Base-by-base conservation (phyloP, 2,113 vertebrate species). In the Cyanoderma ruficeps region DNA sequence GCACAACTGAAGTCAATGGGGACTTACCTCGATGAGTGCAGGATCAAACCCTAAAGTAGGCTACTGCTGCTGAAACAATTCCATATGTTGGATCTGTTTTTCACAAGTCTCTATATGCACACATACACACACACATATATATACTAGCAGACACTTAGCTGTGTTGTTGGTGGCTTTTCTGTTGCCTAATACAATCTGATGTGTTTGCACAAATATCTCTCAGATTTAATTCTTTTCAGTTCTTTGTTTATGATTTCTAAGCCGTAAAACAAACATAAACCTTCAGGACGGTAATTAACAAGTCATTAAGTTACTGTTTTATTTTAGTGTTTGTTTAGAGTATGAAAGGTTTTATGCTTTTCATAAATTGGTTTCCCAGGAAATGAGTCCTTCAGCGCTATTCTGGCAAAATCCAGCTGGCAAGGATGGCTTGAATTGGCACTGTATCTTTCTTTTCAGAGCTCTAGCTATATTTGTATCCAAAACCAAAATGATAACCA, bases 261-360 rank as follows among this genome's bases (percentile, higher is more conserved):
- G 42, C 49, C 67, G 70, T 63, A 37, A 84, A 91, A 50, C 27
- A 59, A 57, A 76, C 90, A 64, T 18, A 90, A 94, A 37, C 9
- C 3, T 81, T 77, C 57, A 74, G 53, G 63, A 47, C 46, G 37
- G 65, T 70, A 50, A 50, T 50, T 87, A 94, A 41, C 46, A 85
- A 78, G 79, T 76, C 44, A 64, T 94, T 69, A 94, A 90, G 27
- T 70, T 83, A 59, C 23, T 53, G 16, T 55, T 96, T 71, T 15
- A 41, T 78, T 93, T 67, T 60, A 69, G 42, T 91, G 59, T 72
- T 89, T 91, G 59, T 93, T 94, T 85, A 93, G 69, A 61, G 39
- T 56, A 60, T 56, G 53, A 67, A 88, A 87, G 27, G 30, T 52
- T 94, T 84, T 63, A 37, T 63, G 65, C 10, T 68, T 78, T 70